phyloP scores from a whole-genome alignment of 2,888 invertebrate genomes.

The Archaeoteleia sp. region DNA sequence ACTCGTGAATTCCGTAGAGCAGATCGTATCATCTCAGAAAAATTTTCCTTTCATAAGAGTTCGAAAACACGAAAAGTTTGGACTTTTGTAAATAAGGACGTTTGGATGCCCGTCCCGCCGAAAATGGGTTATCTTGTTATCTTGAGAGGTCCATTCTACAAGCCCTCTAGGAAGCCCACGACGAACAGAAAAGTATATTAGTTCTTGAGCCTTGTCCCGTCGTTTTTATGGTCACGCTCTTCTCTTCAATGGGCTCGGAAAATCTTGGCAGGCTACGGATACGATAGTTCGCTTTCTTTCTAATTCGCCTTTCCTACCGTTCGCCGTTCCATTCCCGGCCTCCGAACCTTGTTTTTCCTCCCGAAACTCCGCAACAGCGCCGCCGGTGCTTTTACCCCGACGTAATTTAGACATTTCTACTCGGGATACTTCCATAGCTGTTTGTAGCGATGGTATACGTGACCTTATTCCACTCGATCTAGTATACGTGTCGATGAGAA shows the following conservation, averaged over 20 bases:
- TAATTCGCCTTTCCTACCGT: conserved; percentile 39
- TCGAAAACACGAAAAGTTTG: conserved; percentile 43
- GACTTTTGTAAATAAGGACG: conserved; percentile 67
- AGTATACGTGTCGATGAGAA: conserved; percentile 52
- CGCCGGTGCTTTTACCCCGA: conserved; percentile 34
- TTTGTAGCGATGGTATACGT: conserved; percentile 54
- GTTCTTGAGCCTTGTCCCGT: conserved; percentile 57
- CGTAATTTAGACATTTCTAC: conserved; percentile 52
- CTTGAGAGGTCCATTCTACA: conserved; percentile 59
- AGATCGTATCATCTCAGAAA: conserved; percentile 44
- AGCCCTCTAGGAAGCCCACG: conserved; percentile 38
- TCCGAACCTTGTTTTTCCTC: conserved; percentile 23
- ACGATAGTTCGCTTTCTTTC: conserved; percentile 8
- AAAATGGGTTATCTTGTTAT: conserved; percentile 68
- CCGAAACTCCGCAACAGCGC: conserved; percentile 35
- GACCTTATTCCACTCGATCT: conserved; percentile 52
- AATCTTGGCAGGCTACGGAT: conserved; percentile 48
- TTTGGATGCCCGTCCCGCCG: conserved; percentile 63
- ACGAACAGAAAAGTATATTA: conserved; percentile 60
- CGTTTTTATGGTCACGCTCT: conserved; percentile 47
- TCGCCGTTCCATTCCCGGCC: conserved; percentile 30
- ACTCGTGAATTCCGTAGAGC: conserved; percentile 45
- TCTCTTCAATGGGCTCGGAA: conserved; percentile 32
- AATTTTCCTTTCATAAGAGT: conserved; percentile 52
- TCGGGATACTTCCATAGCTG: conserved; percentile 49